A percentile compares a stretch with the other conserved stretches of the same genome.
phyloP scores from a whole-genome alignment of 2,113 vertebrate genomes.

The Leiothrix lutea region DNA sequence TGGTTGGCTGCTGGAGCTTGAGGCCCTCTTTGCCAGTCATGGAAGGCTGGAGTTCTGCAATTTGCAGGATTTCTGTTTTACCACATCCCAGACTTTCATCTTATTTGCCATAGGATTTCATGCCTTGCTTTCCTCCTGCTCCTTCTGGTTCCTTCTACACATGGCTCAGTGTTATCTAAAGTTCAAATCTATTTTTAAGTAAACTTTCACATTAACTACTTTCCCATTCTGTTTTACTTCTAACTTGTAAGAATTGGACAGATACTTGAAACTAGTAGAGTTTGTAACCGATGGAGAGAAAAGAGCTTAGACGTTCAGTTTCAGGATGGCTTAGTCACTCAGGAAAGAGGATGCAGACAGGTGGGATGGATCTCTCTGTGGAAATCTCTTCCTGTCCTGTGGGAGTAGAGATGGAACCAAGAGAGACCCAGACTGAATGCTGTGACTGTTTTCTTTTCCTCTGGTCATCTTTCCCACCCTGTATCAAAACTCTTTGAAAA shows the following conservation, averaged over 20 bases:
- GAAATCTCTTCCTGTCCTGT: background rate
- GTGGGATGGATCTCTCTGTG: background rate
- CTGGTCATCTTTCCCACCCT: background rate
- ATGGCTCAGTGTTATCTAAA: background rate
- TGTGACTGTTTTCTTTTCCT: background rate
- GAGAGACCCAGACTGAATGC: background rate
- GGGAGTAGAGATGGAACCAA: background rate
- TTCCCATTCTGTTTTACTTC: background rate
- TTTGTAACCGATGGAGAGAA: background rate
- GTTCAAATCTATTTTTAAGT: background rate
- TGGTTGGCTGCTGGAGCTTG: background rate
- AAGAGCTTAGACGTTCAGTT: background rate
- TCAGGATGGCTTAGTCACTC: background rate
- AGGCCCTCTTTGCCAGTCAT: background rate
- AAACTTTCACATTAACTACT: background rate
- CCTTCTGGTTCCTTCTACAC: background rate
- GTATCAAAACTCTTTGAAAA: background rate
- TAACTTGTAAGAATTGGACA: background rate
- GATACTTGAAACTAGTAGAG: background rate
- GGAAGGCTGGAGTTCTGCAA: background rate
- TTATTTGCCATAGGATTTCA: background rate
- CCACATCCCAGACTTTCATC: background rate
- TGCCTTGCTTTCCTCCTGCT: background rate
- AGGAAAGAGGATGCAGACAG: background rate
- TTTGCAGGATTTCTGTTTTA: background rate